Evolutionary conservation across 2,113 vertebrate species (phyloP).

Genomic region (Heptranchias perlo): DNA sequence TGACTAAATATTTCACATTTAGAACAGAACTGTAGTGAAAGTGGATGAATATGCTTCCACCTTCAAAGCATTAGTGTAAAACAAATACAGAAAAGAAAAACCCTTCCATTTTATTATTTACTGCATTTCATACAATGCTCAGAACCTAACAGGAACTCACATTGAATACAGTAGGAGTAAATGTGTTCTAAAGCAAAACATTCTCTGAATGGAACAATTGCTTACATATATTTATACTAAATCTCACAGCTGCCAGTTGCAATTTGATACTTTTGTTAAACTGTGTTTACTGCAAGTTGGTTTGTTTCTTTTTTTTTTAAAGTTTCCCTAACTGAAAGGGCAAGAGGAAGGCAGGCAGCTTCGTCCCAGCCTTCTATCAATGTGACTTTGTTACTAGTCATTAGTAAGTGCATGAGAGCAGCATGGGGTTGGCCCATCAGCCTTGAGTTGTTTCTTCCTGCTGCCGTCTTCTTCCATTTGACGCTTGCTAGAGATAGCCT

Average conservation of each 20-base stretch:
- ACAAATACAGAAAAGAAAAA: neutral
- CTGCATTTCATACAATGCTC: constrained; percentile 12
- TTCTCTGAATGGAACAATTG: constrained; percentile 10
- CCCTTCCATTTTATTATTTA: neutral
- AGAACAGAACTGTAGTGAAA: neutral
- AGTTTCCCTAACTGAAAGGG: neutral
- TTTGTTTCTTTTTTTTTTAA: neutral
- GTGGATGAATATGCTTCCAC: neutral
- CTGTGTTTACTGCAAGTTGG: neutral
- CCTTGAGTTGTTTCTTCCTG: neutral
- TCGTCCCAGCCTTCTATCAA: neutral
- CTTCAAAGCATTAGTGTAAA: neutral
- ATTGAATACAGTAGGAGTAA: neutral
- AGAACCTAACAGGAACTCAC: constrained; percentile 7
- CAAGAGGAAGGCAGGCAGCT: neutral
- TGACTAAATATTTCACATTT: neutral
- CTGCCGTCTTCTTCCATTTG: neutral
- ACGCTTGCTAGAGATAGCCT: neutral
- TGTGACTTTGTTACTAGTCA: neutral
- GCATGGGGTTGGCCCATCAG: neutral
- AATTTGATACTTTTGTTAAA: constrained; percentile 7
- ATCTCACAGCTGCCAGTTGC: neutral
- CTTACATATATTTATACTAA: neutral
- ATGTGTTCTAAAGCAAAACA: neutral
- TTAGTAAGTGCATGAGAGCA: neutral